Evolutionary conservation across 2,888 invertebrate species (phyloP).

Genomic region (Leptothorax acervorum): DNA sequence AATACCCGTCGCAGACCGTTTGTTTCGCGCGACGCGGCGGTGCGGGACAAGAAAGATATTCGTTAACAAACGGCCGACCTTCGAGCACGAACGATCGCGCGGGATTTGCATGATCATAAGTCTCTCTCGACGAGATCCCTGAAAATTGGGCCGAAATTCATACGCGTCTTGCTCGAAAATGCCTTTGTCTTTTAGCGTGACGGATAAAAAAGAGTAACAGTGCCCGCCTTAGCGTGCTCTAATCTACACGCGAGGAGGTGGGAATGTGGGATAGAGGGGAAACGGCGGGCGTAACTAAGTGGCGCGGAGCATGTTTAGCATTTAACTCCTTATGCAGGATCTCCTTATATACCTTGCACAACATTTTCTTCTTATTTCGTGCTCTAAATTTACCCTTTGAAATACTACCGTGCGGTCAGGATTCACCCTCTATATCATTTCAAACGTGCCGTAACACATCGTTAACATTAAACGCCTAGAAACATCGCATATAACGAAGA

Average conservation of each 20-base stretch:
- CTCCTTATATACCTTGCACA: not conserved
- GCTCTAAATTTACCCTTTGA: not conserved
- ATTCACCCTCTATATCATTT: not conserved
- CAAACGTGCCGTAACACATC: not conserved
- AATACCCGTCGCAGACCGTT: not conserved
- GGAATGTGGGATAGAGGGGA: not conserved
- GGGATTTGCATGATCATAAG: slow-evolving; percentile 50
- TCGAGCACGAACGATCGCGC: slow-evolving; percentile 50
- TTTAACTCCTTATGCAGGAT: slow-evolving; percentile 28
- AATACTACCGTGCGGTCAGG: not conserved
- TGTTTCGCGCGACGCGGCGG: slow-evolving; percentile 25
- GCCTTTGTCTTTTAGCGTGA: slow-evolving; percentile 31
- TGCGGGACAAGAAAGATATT: slow-evolving; percentile 19
- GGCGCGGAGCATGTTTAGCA: slow-evolving; percentile 36
- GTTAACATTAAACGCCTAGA: not conserved
- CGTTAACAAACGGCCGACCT: slow-evolving; percentile 34
- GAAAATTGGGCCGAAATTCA: slow-evolving; percentile 48
- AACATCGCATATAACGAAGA: not conserved
- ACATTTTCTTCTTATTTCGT: not conserved
- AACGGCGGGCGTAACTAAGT: slow-evolving; percentile 33
- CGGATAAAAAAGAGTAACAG: slow-evolving; percentile 36
- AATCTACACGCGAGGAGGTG: slow-evolving; percentile 40
- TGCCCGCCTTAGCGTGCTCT: slow-evolving; percentile 16
- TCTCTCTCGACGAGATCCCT: slow-evolving; percentile 20
- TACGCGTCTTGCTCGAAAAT: slow-evolving; percentile 36